Base-by-base conservation (phyloP, 2,113 vertebrate genomes). In the Anthoscopus minutus region DNA sequence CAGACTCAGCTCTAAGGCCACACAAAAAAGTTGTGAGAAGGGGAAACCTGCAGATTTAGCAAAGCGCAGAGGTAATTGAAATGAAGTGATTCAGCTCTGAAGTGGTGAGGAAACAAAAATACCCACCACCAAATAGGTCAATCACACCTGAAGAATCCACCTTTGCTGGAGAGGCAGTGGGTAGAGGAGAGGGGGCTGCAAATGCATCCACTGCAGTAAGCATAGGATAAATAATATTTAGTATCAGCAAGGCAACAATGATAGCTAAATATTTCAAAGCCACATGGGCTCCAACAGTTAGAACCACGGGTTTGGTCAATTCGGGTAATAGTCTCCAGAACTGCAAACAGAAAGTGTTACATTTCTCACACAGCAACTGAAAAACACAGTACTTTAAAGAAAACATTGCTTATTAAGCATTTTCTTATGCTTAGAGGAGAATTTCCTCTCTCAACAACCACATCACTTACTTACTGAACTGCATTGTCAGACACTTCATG, bases 91-190 rank as follows among this genome's bases (percentile, higher is more conserved):
- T 51, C 71, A 95, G 70, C 81, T 96, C 88, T 60, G 73, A 85
- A 94, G 80, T 92, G 86, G 92, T 86, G 94, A 96, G 96, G 92
- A 93, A 97, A 85, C 83, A 97, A 90, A 94, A 95, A 98, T 98
- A 98, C 98, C 97, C 98, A 99, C 99, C 99, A 98, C 99, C 98
- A 96, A 99, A 98, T 91, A 99, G 99, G 97, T 99, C 99, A 97
- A 99, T 98, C 95, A 99, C 99, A 91, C 98, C 98, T 77, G 97
- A 97, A 70, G 98, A 97, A 81, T 99, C 99, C 96, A 98, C 95
- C 97, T 99, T 98, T 94, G 98, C 98, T 88, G 99, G 98, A 97
- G 99, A 98, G 66, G 98, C 97, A 81, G 98, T 98, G 93, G 98
- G 92, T 84, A 98, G 98, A 97, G 98, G 97, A 94, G 98, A 97